Percentiles rank a stretch among this genome's conserved stretches.
These are phyloP conservation scores for Plutomurus gul DNA, from an alignment of 1,140 invertebrate species.

Conservation along the genomic window DNA sequence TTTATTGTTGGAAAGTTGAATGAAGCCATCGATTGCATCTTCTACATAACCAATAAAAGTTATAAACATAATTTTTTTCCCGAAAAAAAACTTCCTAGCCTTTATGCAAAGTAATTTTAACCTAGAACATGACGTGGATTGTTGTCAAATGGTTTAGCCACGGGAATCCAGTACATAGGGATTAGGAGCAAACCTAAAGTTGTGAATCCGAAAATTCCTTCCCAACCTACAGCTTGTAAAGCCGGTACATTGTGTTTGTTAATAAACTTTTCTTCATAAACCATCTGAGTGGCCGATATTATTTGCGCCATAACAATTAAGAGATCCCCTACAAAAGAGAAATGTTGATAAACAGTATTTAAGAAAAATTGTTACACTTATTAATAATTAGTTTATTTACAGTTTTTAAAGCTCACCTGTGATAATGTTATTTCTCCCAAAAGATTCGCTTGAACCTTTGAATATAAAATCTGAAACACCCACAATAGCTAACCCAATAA, in stretches of 20 bases:
- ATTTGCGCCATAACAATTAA: slow-evolving; percentile 90
- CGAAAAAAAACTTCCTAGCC: too few relatives aligned
- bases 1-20: slow-evolving; percentile 75
- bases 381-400: neutral
- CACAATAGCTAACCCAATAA: slow-evolving; percentile 79
- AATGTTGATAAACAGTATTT: neutral
- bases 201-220: slow-evolving; percentile 86
- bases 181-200: slow-evolving; percentile 75
- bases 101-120: too few relatives aligned
- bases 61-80: too few relatives aligned
- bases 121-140: slow-evolving; percentile 72
- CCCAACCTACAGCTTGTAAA: slow-evolving; percentile 87
- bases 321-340: slow-evolving; percentile 72
- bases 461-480: slow-evolving; percentile 76
- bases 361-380: neutral
- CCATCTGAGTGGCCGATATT: slow-evolving; percentile 88
- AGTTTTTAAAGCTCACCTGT: slow-evolving; percentile 63
- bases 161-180: slow-evolving; percentile 82
- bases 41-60: too few relatives aligned
- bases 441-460: slow-evolving; percentile 59
- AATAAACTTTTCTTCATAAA: slow-evolving; percentile 91
- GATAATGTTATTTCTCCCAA: slow-evolving; percentile 77
- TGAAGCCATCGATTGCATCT: slow-evolving; percentile 80
- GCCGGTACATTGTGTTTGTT: slow-evolving; percentile 78
- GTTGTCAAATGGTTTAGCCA: slow-evolving; percentile 72